Base-by-base conservation (phyloP, 2,113 vertebrate genomes). In the Uropsilus gracilis region DNA sequence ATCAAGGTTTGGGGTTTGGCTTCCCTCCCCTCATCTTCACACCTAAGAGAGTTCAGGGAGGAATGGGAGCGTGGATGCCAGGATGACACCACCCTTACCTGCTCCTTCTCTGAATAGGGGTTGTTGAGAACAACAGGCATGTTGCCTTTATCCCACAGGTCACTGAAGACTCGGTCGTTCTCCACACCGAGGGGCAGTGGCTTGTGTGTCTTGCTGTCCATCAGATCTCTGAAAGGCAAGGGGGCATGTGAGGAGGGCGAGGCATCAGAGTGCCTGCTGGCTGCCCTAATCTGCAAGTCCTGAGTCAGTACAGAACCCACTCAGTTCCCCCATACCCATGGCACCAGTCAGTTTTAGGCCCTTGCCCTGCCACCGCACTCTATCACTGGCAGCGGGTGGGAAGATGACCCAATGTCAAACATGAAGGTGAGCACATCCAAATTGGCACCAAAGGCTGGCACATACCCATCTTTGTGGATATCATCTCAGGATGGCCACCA, bases 121-220 rank as follows among this genome's bases (percentile, higher is more conserved):
- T 98, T 99, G 98, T 99, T 99, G 89, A 98, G 97, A 93, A 98
- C 97, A n/a, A 97, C 91, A 0, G 99, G 98, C 84, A 75, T 76
- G 2, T 97, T 98, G 96, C 98, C 98, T 71, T 98, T 99, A 20
- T 90, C 98, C 98, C 98, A 98, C 66, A 98, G 97, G 94, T 99
- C 98, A 55, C 92, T 97, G 63, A 96, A 92, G 90, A 98, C 98
- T 37, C 97, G 97, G 94, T 99, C 97, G 0, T 98, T 99, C 97
- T 99, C 98, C 84, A 98, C 97, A 1, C 9, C 96, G 20, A 98
- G 98, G 6, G 98, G 97, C 39, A 97, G 80, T 1, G 98, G 89
- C 63, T 97, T 98, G 91, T 98, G 98, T 0, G 96, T 97, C 96
- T 98, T 99, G 96, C 96, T 92, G 8, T 98, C 98, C 73, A 22